These are phyloP conservation scores for Achroia grisella DNA, from an alignment of 1,140 invertebrate species.

Conservation along the genomic window DNA sequence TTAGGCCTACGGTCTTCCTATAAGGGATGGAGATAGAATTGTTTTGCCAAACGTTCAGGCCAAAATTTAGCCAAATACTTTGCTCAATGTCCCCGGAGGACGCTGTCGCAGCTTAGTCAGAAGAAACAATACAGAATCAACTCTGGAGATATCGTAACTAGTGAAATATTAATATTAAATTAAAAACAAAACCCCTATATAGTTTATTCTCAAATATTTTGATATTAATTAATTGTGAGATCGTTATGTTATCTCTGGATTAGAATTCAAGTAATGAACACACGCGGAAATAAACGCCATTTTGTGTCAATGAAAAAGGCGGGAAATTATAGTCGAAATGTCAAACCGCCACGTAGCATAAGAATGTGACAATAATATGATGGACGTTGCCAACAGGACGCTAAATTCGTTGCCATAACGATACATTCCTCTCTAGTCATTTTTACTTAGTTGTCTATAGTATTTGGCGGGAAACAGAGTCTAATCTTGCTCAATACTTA, in stretches of 20 bases:
- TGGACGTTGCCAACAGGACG: slow-evolving; percentile 53
- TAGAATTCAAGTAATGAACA: background rate
- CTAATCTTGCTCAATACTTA: slow-evolving; percentile 60
- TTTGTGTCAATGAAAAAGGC: background rate
- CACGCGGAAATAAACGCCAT: background rate
- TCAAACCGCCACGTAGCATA: slow-evolving; percentile 42
- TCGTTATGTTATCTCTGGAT: background rate
- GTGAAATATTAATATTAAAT: background rate
- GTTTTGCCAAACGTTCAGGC: slow-evolving; percentile 57
- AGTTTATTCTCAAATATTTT: background rate
- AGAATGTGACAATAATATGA: slow-evolving; percentile 64
- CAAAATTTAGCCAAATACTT: slow-evolving; percentile 47
- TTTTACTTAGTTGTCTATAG: slow-evolving; percentile 22
- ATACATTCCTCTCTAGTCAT: slow-evolving; percentile 70
- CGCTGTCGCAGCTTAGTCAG: background rate
- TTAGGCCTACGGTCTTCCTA: slow-evolving; percentile 60
- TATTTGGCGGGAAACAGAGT: slow-evolving; percentile 33
- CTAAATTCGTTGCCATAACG: slow-evolving; percentile 47
- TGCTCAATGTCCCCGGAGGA: slow-evolving; percentile 34
- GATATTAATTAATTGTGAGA: background rate
- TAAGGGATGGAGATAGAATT: slow-evolving; percentile 22
- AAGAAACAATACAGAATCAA: background rate
- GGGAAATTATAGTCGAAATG: slow-evolving; percentile 1
- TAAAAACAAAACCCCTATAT: background rate
- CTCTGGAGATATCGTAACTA: too few relatives aligned